Percentiles rank a stretch among this genome's conserved stretches.
Conservation (phyloP, 1,140 invertebrate genomes). For the Drepana arcuata region DNA sequence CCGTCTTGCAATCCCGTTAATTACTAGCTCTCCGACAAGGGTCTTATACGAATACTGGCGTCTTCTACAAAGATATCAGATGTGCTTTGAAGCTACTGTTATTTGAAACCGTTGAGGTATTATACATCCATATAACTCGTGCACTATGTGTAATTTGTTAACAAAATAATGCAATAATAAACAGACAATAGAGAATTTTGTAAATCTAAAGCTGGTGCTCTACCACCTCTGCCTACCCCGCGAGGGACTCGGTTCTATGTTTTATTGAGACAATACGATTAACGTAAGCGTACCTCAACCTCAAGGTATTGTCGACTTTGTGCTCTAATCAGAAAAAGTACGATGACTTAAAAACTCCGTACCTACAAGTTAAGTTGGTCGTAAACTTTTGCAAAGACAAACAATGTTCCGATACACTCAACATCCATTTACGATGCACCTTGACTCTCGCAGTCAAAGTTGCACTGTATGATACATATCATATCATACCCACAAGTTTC, state of each 20-base stretch:
- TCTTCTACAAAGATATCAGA: no score
- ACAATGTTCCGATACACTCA: neutral
- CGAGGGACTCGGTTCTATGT: no score
- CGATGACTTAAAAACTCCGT: neutral
- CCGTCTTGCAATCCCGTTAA: slow-evolving; percentile 45
- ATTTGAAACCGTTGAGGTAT: neutral
- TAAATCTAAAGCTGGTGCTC: no score
- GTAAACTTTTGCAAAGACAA: neutral
- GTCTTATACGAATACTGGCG: no score
- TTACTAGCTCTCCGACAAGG: slow-evolving; percentile 38
- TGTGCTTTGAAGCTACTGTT: neutral
- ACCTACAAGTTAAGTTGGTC: neutral
- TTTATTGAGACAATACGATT: no score
- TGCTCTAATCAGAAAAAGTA: neutral
- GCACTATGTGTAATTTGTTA: no score
- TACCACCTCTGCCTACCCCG: no score
- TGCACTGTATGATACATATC: neutral
- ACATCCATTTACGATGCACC: neutral
- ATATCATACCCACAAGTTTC: slow-evolving; percentile 22
- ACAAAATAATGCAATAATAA: no score
- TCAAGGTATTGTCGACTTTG: neutral
- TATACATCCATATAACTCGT: neutral
- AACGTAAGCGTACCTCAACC: neutral
- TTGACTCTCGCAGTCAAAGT: neutral
- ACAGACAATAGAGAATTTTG: no score